These are phyloP conservation scores for Formica exsecta DNA, from an alignment of 1,140 invertebrate species.

Conservation along the genomic window DNA sequence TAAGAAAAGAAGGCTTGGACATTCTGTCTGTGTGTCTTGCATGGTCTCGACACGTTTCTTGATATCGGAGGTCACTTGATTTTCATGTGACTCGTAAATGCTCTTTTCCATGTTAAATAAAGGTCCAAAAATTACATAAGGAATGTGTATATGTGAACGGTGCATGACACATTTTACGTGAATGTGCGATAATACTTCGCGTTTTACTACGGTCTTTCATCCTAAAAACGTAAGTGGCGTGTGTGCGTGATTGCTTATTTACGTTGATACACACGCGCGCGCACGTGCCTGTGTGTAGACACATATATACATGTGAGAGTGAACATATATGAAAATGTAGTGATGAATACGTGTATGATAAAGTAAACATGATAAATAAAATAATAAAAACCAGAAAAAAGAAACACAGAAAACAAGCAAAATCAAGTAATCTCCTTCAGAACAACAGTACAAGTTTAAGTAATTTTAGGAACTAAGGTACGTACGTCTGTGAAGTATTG, in stretches of 20 bases:
- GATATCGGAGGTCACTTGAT: conserved; percentile 79
- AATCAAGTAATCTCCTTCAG: conserved; percentile 84
- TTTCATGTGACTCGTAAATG: conserved; percentile 63
- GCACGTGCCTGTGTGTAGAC: background rate
- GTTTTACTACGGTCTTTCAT: conserved; percentile 49
- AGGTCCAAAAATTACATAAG: conserved; percentile 25
- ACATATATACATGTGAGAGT: conserved; percentile 6
- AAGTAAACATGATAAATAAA: conserved; percentile 64
- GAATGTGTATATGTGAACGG: conserved; percentile 42
- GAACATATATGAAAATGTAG: conserved; percentile 33
- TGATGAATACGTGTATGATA: conserved; percentile 63
- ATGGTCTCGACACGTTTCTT: conserved; percentile 38
- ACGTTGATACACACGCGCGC: conserved; percentile 51
- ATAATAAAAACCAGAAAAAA: conserved; percentile 69
- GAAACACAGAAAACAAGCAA: conserved; percentile 80
- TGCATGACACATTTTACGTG: conserved; percentile 60
- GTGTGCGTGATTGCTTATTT: conserved; percentile 41
- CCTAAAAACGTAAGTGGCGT: conserved; percentile 26
- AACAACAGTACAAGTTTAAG: conserved; percentile 70
- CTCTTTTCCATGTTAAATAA: background rate
- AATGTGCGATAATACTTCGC: conserved; percentile 52
- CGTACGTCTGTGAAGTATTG: background rate
- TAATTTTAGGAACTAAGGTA: conserved; percentile 48
- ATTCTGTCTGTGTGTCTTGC: conserved; percentile 40
- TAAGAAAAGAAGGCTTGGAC: conserved; percentile 52